Evolutionary conservation across 2,113 vertebrate species (phyloP), one percentile per base, ranked within the genome.

Genomic region (Struthio camelus): DNA sequence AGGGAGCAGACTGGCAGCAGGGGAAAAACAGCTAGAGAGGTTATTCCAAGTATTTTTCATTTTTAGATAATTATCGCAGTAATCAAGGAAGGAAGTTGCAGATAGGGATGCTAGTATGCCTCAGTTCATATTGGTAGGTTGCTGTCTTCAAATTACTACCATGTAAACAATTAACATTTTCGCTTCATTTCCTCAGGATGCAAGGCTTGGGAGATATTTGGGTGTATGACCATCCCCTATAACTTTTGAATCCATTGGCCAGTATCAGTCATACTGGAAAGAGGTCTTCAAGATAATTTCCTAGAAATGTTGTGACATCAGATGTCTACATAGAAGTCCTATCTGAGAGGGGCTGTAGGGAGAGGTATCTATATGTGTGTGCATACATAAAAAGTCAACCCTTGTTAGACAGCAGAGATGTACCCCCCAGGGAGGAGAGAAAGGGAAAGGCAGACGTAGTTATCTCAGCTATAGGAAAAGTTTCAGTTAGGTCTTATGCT

Each of bases 301-400:
- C 24, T 83, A 70, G 53, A 76, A 95, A 58, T 79, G 51, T 40
- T 51, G 8, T 77, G 28, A 93, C 64, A 80, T 85, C 38, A n/a
- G 58, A 36, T 64, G 12, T 78, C 58, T 70, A 19, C 0, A 0
- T 75, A 81, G 65, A 66, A 13, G 61, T 66, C 14, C 90, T 77
- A 14, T 1, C 22, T 80, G 50, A 77, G 58, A 53, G 34, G 65
- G 72, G 28, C 53, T 83, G 53, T 92, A 58, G 12, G 79, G 53
- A 73, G 38, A 80, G 51, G 38, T 10, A 23, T 1, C 54, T 0
- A 1, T 10, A 36, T 1, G 5, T 91, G 34, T 67, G 24, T n/a
- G 11, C 67, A 25, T 72, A 16, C 17, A 12, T 80, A 59, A 34
- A 36, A 46, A 46, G 56, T 58, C 64, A 81, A 9, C 19, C 40